Percentiles rank a stretch among this genome's conserved stretches.
Conservation (phyloP, 2,888 invertebrate genomes). For the Caenorhabditis sp. region DNA sequence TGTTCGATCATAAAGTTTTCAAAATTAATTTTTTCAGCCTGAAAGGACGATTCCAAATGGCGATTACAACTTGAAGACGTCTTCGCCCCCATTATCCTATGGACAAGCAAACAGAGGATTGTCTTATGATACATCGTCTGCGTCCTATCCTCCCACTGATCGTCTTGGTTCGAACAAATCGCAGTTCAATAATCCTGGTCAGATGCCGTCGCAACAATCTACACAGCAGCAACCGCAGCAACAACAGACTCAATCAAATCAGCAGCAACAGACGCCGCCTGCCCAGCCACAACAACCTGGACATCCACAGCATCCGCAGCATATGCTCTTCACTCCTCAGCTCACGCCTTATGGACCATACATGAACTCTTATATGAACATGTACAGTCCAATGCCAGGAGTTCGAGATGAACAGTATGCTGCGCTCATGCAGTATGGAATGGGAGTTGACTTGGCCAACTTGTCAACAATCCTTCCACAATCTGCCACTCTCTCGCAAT, state of each 20-base stretch:
- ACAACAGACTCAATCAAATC: slow-evolving; percentile 35
- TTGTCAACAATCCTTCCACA: slow-evolving; percentile 66
- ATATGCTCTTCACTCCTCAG: slow-evolving; percentile 64
- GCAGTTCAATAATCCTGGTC: slow-evolving; percentile 51
- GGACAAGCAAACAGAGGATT: slow-evolving; percentile 51
- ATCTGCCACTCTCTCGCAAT: slow-evolving; percentile 44
- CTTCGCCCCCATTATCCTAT: slow-evolving; percentile 49
- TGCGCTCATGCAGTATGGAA: slow-evolving; percentile 71
- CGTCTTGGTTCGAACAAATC: slow-evolving; percentile 38
- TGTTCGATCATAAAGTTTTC: neutral
- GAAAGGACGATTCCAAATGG: slow-evolving; percentile 54
- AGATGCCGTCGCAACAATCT: slow-evolving; percentile 46
- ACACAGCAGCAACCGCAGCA: slow-evolving; percentile 51
- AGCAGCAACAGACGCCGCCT: slow-evolving; percentile 53
- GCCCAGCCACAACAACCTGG: slow-evolving; percentile 51
- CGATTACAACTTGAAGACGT: slow-evolving; percentile 58
- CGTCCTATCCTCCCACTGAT: slow-evolving; percentile 60
- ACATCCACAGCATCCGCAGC: slow-evolving; percentile 67
- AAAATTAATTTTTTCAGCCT: slow-evolving; percentile 39
- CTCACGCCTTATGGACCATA: slow-evolving; percentile 63
- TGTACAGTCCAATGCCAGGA: slow-evolving; percentile 70
- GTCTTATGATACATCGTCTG: slow-evolving; percentile 61
- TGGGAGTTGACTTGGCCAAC: slow-evolving; percentile 69
- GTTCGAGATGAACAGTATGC: slow-evolving; percentile 71
- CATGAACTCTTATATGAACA: slow-evolving; percentile 66